Evolutionary conservation across 2,888 invertebrate species (phyloP).

Genomic region (Zygogramma bicolorata): DNA sequence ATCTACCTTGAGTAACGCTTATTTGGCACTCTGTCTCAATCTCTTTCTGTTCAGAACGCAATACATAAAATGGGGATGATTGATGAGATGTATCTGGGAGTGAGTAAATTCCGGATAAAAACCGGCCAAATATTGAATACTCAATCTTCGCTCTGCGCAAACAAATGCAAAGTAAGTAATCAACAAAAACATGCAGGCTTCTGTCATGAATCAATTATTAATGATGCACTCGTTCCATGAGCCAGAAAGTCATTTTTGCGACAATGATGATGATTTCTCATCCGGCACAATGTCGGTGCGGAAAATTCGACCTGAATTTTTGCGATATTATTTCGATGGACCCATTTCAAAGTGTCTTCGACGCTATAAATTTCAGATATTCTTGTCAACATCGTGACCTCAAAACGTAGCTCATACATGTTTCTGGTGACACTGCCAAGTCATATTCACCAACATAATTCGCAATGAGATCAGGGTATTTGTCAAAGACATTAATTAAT

Average conservation of each 20-base stretch:
- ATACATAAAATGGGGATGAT: no score
- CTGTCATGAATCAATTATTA: neutral
- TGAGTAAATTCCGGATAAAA: neutral
- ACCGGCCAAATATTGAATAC: neutral
- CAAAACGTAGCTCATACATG: neutral
- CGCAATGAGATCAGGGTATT: neutral
- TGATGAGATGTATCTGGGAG: neutral
- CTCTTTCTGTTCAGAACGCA: no score
- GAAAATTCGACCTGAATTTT: neutral
- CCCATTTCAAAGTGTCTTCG: neutral
- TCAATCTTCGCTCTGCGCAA: neutral
- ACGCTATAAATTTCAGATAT: neutral
- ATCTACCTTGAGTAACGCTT: no score
- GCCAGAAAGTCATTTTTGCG: neutral
- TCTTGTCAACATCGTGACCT: neutral
- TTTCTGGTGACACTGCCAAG: neutral
- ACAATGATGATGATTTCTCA: neutral
- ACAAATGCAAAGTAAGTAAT: neutral
- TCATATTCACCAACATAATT: neutral
- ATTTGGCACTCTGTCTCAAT: no score
- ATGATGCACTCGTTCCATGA: neutral
- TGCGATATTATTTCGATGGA: neutral
- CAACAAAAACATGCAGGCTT: neutral
- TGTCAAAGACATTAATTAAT: no score
- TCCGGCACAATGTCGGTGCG: neutral